phyloP scores from a whole-genome alignment of 2,888 invertebrate species.

The Orchesella flavescens region DNA sequence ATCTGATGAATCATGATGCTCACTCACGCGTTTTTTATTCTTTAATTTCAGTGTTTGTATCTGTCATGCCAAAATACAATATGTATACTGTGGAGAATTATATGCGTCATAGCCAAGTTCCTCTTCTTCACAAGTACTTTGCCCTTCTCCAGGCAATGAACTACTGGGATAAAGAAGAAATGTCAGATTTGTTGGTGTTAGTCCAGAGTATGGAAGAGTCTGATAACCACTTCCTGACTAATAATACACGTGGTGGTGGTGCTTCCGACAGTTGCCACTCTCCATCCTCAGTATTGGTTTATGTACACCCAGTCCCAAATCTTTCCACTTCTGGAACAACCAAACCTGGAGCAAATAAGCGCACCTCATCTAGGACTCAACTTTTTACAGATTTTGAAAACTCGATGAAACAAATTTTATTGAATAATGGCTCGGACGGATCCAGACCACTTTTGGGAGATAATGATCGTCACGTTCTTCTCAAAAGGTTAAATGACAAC shows the following conservation, averaged over 20 bases:
- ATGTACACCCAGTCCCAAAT: conserved; percentile 65
- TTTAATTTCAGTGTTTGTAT: conserved; percentile 66
- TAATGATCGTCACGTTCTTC: conserved; percentile 68
- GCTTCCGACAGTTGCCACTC: conserved; percentile 8
- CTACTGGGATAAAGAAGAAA: conserved; percentile 69
- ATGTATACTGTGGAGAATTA: conserved; percentile 66
- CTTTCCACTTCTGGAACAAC: conserved; percentile 26
- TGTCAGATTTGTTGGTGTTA: conserved; percentile 69
- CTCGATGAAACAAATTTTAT: conserved; percentile 68
- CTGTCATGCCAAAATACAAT: conserved; percentile 69
- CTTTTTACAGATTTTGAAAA: conserved; percentile 68
- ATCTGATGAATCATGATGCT: too few species aligned
- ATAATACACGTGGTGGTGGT: conserved; percentile 10
- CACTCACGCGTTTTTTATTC: background rate
- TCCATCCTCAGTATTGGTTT: conserved; percentile 66
- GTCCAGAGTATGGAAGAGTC: conserved; percentile 50
- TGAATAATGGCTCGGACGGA: conserved; percentile 50
- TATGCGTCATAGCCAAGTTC: conserved; percentile 58
- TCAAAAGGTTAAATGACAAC: conserved; percentile 63
- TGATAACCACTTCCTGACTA: conserved; percentile 22
- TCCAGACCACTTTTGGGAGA: conserved; percentile 57
- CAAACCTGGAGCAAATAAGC: conserved; percentile 8
- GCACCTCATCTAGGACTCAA: conserved; percentile 44
- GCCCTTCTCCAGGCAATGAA: conserved; percentile 70
- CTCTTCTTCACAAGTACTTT: conserved; percentile 68